Evolutionary conservation across 1,140 invertebrate species (phyloP).

Genomic region (Neotoxoptera formosana): DNA sequence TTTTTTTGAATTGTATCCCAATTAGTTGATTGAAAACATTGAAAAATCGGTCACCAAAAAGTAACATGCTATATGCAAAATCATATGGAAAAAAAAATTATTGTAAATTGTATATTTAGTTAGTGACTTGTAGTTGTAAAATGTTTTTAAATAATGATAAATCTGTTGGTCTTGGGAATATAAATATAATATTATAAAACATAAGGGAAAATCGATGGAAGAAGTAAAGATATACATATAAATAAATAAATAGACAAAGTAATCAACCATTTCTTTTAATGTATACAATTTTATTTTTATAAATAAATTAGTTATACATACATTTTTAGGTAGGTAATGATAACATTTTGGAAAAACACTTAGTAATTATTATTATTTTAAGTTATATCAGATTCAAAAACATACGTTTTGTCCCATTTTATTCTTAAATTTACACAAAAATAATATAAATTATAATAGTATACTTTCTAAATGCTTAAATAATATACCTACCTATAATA

Average conservation of each 20-base stretch:
- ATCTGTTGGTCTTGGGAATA: background rate
- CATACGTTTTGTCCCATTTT: conserved; percentile 38
- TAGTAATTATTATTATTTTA: conserved; percentile 54
- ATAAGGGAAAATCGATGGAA: background rate
- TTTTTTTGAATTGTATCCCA: too few relatives aligned
- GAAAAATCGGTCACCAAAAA: background rate
- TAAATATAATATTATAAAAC: background rate
- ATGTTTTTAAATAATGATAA: background rate
- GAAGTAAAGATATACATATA: background rate
- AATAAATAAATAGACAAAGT: conserved; percentile 20
- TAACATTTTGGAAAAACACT: conserved; percentile 58
- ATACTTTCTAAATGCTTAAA: conserved; percentile 55
- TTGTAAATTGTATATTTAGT: background rate
- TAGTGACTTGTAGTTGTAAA: background rate
- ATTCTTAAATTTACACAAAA: conserved; percentile 55
- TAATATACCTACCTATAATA: conserved; percentile 51
- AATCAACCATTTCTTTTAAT: conserved; percentile 44
- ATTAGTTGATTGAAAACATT: background rate
- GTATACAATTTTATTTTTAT: conserved; percentile 58
- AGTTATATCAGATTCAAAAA: conserved; percentile 54
- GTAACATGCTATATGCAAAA: too few relatives aligned
- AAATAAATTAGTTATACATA: conserved; percentile 58
- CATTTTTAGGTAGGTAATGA: conserved; percentile 58
- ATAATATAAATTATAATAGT: conserved; percentile 57
- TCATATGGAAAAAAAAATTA: background rate